These are phyloP conservation scores for Pygocentrus nattereri DNA, from an alignment of 2,797 vertebrate genomes.

Conservation along the genomic window DNA sequence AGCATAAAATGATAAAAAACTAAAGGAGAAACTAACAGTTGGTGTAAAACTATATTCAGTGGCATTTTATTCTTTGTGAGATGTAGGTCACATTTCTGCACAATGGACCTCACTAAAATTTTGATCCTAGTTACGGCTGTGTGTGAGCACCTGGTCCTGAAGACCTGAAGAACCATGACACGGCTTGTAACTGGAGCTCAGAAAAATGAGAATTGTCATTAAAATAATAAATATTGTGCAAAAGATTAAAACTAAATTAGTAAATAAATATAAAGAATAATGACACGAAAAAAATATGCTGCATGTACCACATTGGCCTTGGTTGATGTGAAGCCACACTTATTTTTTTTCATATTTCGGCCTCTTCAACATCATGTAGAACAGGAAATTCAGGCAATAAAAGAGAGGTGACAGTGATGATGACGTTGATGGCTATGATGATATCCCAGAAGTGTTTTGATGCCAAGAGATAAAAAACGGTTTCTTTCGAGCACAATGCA, in stretches of 20 bases:
- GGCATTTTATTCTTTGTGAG: too few relatives aligned
- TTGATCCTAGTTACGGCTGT: too few relatives aligned
- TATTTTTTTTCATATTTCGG: slow-evolving; percentile 32
- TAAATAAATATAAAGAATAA: not conserved
- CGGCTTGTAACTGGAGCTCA: not conserved
- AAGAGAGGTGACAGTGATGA: slow-evolving; percentile 57
- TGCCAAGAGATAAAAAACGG: slow-evolving; percentile 80
- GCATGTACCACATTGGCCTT: slow-evolving; percentile 18
- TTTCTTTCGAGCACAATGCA: slow-evolving; percentile 74
- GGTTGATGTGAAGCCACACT: slow-evolving; percentile 16
- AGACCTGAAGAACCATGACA: not conserved
- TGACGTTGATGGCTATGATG: slow-evolving; percentile 63
- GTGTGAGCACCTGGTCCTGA: too few relatives aligned
- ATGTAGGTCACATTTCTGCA: too few relatives aligned
- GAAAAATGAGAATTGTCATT: not conserved
- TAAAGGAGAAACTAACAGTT: too few relatives aligned
- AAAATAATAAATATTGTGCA: not conserved
- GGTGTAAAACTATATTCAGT: too few relatives aligned
- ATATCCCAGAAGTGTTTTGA: slow-evolving; percentile 76
- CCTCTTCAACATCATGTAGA: slow-evolving; percentile 46
- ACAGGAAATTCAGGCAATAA: slow-evolving; percentile 48
- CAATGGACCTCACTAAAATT: too few relatives aligned
- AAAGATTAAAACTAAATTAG: not conserved
- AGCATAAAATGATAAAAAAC: too few relatives aligned
- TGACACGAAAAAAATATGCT: not conserved